A percentile compares a stretch with the other conserved stretches of the same genome.
Conservation (phyloP, 2,797 vertebrate genomes). For the Neomorphus geoffroyi region DNA sequence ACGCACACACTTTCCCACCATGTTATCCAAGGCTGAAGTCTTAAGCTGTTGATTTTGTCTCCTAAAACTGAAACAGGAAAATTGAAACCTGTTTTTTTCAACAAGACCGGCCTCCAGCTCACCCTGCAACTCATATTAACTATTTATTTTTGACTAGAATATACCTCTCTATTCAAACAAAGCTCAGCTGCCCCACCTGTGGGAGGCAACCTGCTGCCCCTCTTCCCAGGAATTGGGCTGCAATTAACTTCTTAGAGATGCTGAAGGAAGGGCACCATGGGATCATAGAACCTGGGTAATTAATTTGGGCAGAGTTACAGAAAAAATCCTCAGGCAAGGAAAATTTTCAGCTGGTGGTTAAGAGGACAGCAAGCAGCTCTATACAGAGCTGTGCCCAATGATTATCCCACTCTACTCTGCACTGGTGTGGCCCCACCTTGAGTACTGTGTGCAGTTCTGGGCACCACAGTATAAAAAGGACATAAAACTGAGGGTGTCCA, state of each 20-base stretch:
- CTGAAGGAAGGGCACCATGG: background rate
- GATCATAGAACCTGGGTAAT: background rate
- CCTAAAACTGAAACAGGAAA: background rate
- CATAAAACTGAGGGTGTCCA: too few relatives aligned
- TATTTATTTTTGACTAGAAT: slow-evolving; percentile 15
- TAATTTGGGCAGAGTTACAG: slow-evolving; percentile 31
- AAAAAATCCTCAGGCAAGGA: slow-evolving; percentile 9
- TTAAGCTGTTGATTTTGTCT: background rate
- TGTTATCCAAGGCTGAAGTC: background rate
- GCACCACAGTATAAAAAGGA: too few relatives aligned
- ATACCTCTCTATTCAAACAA: background rate
- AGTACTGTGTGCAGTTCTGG: too few relatives aligned
- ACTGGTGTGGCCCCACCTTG: too few relatives aligned
- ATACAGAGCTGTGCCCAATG: background rate
- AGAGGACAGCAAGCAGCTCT: background rate
- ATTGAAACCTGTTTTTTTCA: background rate
- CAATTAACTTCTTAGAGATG: slow-evolving; percentile 31
- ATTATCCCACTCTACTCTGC: too few relatives aligned
- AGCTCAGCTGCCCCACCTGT: background rate
- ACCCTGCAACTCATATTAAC: background rate
- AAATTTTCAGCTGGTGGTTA: background rate
- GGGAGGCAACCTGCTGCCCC: background rate
- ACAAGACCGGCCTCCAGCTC: background rate
- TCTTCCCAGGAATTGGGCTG: background rate
- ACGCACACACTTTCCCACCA: accelerated